A percentile compares a stretch with the other conserved stretches of the same genome.
Conservation (phyloP, 2,113 vertebrate species). For the Craseonycteris thonglongyai region DNA sequence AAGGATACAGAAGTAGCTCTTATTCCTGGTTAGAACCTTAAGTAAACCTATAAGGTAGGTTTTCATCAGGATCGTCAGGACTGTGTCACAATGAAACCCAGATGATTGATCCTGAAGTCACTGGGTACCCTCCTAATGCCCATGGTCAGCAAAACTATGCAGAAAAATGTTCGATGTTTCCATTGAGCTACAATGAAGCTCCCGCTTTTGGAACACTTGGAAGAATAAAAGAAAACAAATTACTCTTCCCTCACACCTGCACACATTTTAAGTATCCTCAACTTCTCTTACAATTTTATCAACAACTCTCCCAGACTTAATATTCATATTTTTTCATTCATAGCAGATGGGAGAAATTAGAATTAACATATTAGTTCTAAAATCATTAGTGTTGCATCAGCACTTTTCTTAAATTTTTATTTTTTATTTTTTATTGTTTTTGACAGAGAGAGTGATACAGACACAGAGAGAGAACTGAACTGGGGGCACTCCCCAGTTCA, state of each 20-base stretch:
- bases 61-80: background rate
- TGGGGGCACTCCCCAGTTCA: too few relatives aligned
- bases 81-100: background rate
- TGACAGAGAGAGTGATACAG: too few relatives aligned
- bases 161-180: background rate
- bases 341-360: constrained; percentile 67
- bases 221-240: background rate
- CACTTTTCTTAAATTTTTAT: too few relatives aligned
- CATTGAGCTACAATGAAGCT: background rate
- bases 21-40: background rate
- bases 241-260: constrained; percentile 19
- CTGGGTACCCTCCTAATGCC: background rate
- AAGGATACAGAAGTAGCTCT: background rate
- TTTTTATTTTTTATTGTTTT: too few relatives aligned
- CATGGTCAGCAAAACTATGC: background rate
- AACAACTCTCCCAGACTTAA: constrained; percentile 44
- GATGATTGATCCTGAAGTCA: background rate
- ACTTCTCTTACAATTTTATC: constrained; percentile 32
- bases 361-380: constrained; percentile 59
- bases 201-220: background rate
- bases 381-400: constrained; percentile 59
- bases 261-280: constrained; percentile 40
- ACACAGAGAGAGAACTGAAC: too few relatives aligned
- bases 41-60: background rate
- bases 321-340: constrained; percentile 48